These are phyloP conservation scores for Nebria brevicollis DNA, from an alignment of 2,888 invertebrate genomes.

Conservation along the genomic window DNA sequence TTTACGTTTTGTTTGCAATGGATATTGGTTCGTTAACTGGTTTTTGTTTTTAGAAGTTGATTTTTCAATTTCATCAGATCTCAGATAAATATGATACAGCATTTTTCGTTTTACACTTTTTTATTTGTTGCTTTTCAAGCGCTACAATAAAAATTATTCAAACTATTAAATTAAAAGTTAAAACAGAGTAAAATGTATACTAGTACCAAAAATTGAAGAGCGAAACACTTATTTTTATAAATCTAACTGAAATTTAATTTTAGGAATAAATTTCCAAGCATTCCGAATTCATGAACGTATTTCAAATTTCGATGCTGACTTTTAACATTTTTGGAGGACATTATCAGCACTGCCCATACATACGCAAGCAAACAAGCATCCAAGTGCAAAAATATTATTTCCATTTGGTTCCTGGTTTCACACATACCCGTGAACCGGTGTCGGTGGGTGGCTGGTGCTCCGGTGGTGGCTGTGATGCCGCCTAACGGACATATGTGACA, in stretches of 20 bases:
- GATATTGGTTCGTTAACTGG: slow-evolving; percentile 30
- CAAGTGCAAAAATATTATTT: not conserved
- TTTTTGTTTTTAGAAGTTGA: slow-evolving; percentile 31
- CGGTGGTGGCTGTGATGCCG: slow-evolving; percentile 39
- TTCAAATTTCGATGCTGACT: not conserved
- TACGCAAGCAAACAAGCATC: not conserved
- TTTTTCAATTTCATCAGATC: slow-evolving; percentile 39
- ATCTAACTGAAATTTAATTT: no score
- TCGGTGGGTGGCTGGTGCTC: not conserved
- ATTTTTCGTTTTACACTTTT: not conserved
- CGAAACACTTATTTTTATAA: no score
- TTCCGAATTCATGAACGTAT: not conserved
- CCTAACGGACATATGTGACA: slow-evolving; percentile 72
- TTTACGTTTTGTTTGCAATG: slow-evolving; percentile 24
- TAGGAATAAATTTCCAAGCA: not conserved
- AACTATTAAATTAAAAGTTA: no score
- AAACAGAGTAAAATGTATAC: no score
- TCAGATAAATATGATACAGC: slow-evolving; percentile 33
- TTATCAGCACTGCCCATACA: slow-evolving; percentile 2
- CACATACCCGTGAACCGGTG: not conserved
- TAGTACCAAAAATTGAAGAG: no score
- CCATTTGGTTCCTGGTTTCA: not conserved
- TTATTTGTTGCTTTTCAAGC: no score
- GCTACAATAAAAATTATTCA: no score
- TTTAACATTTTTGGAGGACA: not conserved